These are phyloP conservation scores for Echeneis naucrates DNA, from an alignment of 2,797 vertebrate species.

Conservation along the genomic window DNA sequence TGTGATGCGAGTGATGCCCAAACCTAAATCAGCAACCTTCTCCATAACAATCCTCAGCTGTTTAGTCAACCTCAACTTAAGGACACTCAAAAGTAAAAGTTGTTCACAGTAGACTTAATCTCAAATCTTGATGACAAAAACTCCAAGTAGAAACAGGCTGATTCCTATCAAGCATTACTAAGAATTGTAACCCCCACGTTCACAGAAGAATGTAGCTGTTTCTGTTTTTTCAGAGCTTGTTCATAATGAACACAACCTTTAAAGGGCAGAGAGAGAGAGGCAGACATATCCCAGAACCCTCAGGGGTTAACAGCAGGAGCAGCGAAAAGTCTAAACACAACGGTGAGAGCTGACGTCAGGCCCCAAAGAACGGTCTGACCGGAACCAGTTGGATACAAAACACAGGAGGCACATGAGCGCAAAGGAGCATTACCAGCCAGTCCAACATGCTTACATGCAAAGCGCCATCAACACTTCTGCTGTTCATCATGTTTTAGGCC, in stretches of 20 bases:
- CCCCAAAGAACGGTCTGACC: constrained; percentile 45
- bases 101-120: constrained; percentile 22
- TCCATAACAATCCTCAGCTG: constrained; percentile 47
- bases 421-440: not conserved
- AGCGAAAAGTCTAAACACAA: constrained; percentile 77
- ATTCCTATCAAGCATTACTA: constrained; percentile 49
- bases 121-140: constrained; percentile 43
- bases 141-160: constrained; percentile 17
- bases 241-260: constrained; percentile 79
- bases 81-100: constrained; percentile 10
- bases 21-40: constrained; percentile 27
- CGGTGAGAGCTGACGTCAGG: constrained; percentile 70
- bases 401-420: constrained; percentile 4
- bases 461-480: constrained; percentile 8
- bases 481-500: constrained; percentile 1
- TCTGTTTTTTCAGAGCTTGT: constrained; percentile 52
- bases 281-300: constrained; percentile 80
- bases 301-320: constrained; percentile 80
- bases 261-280: constrained; percentile 79
- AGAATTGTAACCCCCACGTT: constrained; percentile 56
- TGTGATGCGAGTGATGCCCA: constrained; percentile 27
- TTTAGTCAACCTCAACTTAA: constrained; percentile 18
- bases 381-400: constrained; percentile 55
- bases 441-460: not conserved
- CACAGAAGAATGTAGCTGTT: constrained; percentile 69